phyloP scores from a whole-genome alignment of 2,888 invertebrate species.

The Pomacea canaliculata region DNA sequence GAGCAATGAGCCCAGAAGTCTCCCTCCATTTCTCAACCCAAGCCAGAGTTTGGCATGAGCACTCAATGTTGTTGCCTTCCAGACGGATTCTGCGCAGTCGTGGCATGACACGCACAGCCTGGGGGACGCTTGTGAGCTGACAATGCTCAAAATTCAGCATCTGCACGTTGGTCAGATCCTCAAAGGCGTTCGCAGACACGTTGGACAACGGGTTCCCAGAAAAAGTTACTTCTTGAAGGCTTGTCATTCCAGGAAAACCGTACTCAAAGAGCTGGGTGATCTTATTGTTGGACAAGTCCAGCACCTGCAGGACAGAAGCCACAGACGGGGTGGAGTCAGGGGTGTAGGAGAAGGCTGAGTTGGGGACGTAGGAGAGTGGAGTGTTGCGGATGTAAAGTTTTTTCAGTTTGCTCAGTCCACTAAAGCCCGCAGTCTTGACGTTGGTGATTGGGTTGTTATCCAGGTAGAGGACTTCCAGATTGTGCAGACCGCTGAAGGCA shows the following conservation, averaged over 20 bases:
- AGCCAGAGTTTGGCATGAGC: conserved; percentile 22
- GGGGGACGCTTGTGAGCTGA: conserved; percentile 20
- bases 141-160: conserved; percentile 22
- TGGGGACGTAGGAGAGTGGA: conserved; percentile 25
- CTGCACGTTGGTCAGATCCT: conserved; percentile 16
- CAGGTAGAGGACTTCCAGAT: conserved; percentile 21
- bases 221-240: conserved; percentile 19
- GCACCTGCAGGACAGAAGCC: neutral
- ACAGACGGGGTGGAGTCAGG: no score
- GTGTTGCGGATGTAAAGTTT: conserved; percentile 21
- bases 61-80: conserved; percentile 21
- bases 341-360: conserved; percentile 10
- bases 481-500: conserved; percentile 6
- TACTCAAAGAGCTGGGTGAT: conserved; percentile 19
- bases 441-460: conserved; percentile 21
- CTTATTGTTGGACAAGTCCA: conserved; percentile 27
- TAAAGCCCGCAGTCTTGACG: conserved; percentile 20
- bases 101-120: conserved; percentile 17
- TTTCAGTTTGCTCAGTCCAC: conserved; percentile 16
- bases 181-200: conserved; percentile 21
- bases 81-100: conserved; percentile 22
- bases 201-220: conserved; percentile 21
- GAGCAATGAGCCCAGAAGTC: conserved; percentile 21
- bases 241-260: conserved; percentile 18
- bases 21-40: conserved; percentile 28